Evolutionary conservation across 2,888 invertebrate genomes (phyloP), one percentile per base, ranked within the genome.

Genomic region (Aromia moschata): DNA sequence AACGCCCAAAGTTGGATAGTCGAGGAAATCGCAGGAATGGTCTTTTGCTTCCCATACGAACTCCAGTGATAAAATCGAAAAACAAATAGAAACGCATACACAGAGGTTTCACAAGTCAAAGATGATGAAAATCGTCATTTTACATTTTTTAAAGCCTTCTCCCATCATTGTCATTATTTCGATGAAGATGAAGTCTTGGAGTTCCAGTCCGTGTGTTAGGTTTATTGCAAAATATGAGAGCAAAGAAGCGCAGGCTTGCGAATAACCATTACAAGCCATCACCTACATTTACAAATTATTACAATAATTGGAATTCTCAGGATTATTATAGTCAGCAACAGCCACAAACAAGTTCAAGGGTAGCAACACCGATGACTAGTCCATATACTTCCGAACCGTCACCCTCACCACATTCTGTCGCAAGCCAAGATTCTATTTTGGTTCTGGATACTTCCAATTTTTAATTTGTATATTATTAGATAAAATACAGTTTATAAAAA

Each of bases 121-220:
- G n/a, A n/a, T n/a, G n/a, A n/a, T n/a, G n/a, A n/a, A n/a, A n/a
- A n/a, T n/a, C n/a, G n/a, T 14, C 44, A 53, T 44, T 7, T 40
- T 12, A 12, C 47, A 16, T 56, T 56, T 47, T 56, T 56, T 17
- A 56, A 30, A 38, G 56, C 30, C 5, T 56, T 16, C 33, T 56
- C 9, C 56, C 56, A 10, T 18, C 46, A 7, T 9, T 56, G 9
- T 30, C 38, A n/a, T 36, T 25, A 15, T 47, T 56, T 47, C n/a
- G 31, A 47, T 47, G 47, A 56, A 14, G 56, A 56, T 43, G 40
- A 47, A 40, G 47, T 30, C 7, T 33, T 56, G n/a, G 56, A 56
- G 30, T 56, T 56, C 31, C 56, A 56, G 17, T 40, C 40, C 2
- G 56, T 15, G 57, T 49, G 15, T 17, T 57, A 15, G 40, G 14